Evolutionary conservation across 2,888 invertebrate species (phyloP).

Genomic region (Thecophora atra): DNA sequence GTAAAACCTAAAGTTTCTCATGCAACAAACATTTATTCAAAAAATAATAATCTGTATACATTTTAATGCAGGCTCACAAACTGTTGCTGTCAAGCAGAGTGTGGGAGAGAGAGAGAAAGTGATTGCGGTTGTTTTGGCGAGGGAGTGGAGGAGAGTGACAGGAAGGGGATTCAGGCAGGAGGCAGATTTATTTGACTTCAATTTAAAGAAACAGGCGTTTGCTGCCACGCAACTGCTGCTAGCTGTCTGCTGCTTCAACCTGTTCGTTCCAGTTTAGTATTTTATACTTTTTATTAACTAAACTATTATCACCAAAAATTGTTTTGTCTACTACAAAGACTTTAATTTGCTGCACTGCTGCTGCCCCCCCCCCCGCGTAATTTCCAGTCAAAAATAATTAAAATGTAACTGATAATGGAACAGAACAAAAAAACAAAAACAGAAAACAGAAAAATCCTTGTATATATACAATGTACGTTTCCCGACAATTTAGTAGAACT

Average conservation of each 20-base stretch:
- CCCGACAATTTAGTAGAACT: constrained; percentile 1
- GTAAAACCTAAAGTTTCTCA: neutral
- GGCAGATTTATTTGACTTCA: constrained; percentile 37
- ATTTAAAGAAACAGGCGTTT: constrained; percentile 31
- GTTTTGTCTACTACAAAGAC: constrained; percentile 14
- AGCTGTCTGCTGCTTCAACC: constrained; percentile 47
- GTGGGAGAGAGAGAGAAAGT: constrained; percentile 47
- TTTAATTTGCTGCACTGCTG: constrained; percentile 31
- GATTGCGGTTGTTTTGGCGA: constrained; percentile 35
- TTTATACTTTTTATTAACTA: constrained; percentile 41
- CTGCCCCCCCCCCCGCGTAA: constrained; percentile 20
- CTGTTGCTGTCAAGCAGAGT: constrained; percentile 49
- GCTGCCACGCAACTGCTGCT: constrained; percentile 42
- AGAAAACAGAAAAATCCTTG: neutral
- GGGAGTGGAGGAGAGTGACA: constrained; percentile 38
- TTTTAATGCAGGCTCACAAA: constrained; percentile 57
- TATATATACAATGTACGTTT: neutral
- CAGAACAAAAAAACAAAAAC: neutral
- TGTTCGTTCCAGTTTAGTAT: constrained; percentile 43
- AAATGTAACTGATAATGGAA: constrained; percentile 23
- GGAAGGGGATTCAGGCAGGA: constrained; percentile 37
- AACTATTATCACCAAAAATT: constrained; percentile 10
- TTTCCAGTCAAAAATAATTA: constrained; percentile 35
- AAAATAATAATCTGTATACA: constrained; percentile 45
- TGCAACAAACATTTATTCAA: neutral